Evolutionary conservation across 2,797 vertebrate species (phyloP).

Genomic region (Rhynchotus rufescens): DNA sequence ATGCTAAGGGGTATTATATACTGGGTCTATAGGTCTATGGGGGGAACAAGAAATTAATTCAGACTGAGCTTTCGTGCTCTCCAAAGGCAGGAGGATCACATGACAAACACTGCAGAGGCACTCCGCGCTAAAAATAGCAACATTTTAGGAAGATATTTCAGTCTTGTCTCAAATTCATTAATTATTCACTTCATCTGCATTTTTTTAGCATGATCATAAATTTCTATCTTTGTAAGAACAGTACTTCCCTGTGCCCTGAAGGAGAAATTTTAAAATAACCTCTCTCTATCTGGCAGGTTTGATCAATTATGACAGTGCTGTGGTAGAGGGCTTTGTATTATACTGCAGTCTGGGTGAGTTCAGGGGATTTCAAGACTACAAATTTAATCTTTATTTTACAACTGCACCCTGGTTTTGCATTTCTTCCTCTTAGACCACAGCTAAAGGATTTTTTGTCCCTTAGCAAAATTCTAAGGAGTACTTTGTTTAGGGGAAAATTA

Average conservation of each 20-base stretch:
- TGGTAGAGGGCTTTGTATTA: neutral
- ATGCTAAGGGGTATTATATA: neutral
- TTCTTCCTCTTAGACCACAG: neutral
- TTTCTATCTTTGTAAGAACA: slow-evolving; percentile 46
- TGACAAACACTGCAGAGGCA: slow-evolving; percentile 63
- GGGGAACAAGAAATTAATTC: slow-evolving; percentile 59
- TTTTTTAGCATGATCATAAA: slow-evolving; percentile 66
- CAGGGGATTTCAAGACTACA: neutral
- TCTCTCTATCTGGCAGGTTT: slow-evolving; percentile 43
- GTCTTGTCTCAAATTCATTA: slow-evolving; percentile 49
- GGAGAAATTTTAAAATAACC: slow-evolving; percentile 62
- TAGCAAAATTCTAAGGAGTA: neutral
- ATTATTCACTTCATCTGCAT: slow-evolving; percentile 45
- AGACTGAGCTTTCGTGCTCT: slow-evolving; percentile 64
- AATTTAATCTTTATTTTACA: slow-evolving; percentile 2
- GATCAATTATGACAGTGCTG: slow-evolving; percentile 27
- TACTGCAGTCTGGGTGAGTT: neutral
- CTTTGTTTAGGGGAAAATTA: neutral
- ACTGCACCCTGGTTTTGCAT: neutral
- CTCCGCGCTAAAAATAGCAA: slow-evolving; percentile 57
- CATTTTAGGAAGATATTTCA: slow-evolving; percentile 62
- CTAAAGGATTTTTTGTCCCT: neutral
- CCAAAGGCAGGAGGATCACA: slow-evolving; percentile 60
- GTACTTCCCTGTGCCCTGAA: slow-evolving; percentile 52
- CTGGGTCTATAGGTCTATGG: neutral